Evolutionary conservation across 2,113 vertebrate species (phyloP), one percentile per base, ranked within the genome.

Genomic region (Tricholaema leucomelas): DNA sequence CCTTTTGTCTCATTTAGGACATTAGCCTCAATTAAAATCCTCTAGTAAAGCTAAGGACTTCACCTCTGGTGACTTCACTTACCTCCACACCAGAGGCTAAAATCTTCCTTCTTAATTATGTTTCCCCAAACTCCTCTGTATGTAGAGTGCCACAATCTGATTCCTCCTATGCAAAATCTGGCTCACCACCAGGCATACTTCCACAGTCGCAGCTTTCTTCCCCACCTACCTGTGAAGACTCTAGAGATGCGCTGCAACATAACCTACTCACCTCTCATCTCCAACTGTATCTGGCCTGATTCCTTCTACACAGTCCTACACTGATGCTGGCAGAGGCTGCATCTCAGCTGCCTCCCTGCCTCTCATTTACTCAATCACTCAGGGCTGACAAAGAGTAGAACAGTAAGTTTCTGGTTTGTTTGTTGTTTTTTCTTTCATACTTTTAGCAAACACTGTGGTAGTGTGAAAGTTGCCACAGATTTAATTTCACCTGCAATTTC

Each of bases 81-180:
- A 56, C 7, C 65, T 75, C 52, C 42, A 27, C 42, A 69, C 13
- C 40, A 82, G n/a, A 1, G 64, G n/a, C 17, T 35, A 70, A 87
- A 82, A 30, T 24, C 54, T 15, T 64, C 64, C 35, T 72, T 9
- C 10, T 44, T 18, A 48, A 10, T 17, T 23, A 40, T 2, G 3
- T 56, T 86, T 74, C 28, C 36, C 10, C 8, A 58, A 60, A 73
- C 10, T 30, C 55, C 38, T 69, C 12, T 31, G 50, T 20, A 8
- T 3, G 12, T 1, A 12, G 8, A 42, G 14, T 25, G 38, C n/a
- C 40, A 67, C 23, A 67, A 1, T 36, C 15, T 0, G 0, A 13
- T 28, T 79, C 24, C 30, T 89, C 28, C 8, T 15, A 5, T 27
- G 44, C 19, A 56, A 10, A 61, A 36, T 66, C 15, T 19, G 25